These are phyloP conservation scores for Drosophila borealis DNA, from an alignment of 2,888 invertebrate genomes.

Conservation along the genomic window DNA sequence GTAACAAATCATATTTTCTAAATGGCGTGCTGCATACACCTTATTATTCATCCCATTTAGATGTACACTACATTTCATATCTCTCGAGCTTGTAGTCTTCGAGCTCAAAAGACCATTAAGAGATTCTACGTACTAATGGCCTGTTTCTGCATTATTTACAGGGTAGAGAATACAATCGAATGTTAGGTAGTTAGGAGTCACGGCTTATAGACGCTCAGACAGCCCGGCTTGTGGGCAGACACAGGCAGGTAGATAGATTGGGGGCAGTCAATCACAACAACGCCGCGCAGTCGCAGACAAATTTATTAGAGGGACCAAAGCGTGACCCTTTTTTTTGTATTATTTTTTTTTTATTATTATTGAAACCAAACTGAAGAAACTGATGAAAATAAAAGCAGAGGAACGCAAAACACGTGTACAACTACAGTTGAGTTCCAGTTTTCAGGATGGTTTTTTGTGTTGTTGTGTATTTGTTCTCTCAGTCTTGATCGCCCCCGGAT, in stretches of 20 bases:
- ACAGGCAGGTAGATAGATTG: slow-evolving; percentile 58
- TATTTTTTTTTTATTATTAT: slow-evolving; percentile 39
- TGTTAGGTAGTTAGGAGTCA: slow-evolving; percentile 46
- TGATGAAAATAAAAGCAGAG: slow-evolving; percentile 10
- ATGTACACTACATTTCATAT: too few species aligned
- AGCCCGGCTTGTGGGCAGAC: slow-evolving; percentile 32
- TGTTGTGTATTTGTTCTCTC: neutral
- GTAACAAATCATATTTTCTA: too few species aligned
- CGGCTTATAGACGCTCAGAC: slow-evolving; percentile 1
- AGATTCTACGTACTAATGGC: too few species aligned
- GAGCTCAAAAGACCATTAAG: too few species aligned
- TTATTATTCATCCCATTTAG: too few species aligned
- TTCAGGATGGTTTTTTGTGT: slow-evolving; percentile 3
- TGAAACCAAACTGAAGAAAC: slow-evolving; percentile 23
- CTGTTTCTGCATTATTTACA: neutral
- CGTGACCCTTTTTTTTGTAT: slow-evolving; percentile 61
- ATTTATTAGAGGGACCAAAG: slow-evolving; percentile 66
- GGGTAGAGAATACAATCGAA: slow-evolving; percentile 33
- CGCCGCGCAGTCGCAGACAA: slow-evolving; percentile 53
- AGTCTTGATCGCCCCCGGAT: neutral
- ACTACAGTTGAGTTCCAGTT: slow-evolving; percentile 36
- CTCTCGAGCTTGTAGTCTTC: too few species aligned
- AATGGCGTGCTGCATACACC: too few species aligned
- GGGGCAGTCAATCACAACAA: slow-evolving; percentile 73
- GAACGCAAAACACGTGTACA: slow-evolving; percentile 40